Evolutionary conservation across 2,888 invertebrate genomes (phyloP).

Genomic region (Geotrupes spiniger): DNA sequence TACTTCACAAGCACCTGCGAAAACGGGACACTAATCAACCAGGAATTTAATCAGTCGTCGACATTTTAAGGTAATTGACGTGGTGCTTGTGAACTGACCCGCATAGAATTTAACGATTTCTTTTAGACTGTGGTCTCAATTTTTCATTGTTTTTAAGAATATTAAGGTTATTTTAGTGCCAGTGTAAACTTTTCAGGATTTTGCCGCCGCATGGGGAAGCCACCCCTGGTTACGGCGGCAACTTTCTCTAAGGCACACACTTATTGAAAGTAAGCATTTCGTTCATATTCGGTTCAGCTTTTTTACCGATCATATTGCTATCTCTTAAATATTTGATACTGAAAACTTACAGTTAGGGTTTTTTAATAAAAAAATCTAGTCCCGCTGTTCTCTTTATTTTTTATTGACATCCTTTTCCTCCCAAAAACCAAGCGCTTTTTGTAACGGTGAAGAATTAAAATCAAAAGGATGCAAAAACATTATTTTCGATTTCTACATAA

Average conservation of each 20-base stretch:
- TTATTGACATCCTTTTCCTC: slow-evolving; percentile 21
- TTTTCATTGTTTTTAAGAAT: slow-evolving; percentile 40
- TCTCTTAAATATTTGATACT: slow-evolving; percentile 55
- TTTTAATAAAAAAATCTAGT: slow-evolving; percentile 63
- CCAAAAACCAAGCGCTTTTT: slow-evolving; percentile 1
- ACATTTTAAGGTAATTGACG: neutral
- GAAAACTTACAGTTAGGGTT: slow-evolving; percentile 57
- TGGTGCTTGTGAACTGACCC: slow-evolving; percentile 19
- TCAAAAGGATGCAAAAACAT: slow-evolving; percentile 32
- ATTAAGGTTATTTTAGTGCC: slow-evolving; percentile 39
- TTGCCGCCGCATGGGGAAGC: slow-evolving; percentile 14
- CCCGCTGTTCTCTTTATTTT: slow-evolving; percentile 54
- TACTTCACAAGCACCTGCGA: slow-evolving; percentile 38
- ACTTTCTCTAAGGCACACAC: slow-evolving; percentile 15
- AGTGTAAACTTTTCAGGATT: slow-evolving; percentile 25
- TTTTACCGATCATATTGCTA: slow-evolving; percentile 49
- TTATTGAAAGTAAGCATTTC: slow-evolving; percentile 47
- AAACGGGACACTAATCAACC: neutral
- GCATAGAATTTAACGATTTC: slow-evolving; percentile 23
- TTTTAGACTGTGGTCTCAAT: slow-evolving; percentile 46
- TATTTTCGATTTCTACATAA: slow-evolving; percentile 22
- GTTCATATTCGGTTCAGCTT: slow-evolving; percentile 55
- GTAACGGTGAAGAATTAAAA: slow-evolving; percentile 12
- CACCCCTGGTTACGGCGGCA: neutral
- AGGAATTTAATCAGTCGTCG: neutral